Evolutionary conservation across 2,888 invertebrate genomes (phyloP), one percentile per base, ranked within the genome.

Genomic region (Pocota personata): DNA sequence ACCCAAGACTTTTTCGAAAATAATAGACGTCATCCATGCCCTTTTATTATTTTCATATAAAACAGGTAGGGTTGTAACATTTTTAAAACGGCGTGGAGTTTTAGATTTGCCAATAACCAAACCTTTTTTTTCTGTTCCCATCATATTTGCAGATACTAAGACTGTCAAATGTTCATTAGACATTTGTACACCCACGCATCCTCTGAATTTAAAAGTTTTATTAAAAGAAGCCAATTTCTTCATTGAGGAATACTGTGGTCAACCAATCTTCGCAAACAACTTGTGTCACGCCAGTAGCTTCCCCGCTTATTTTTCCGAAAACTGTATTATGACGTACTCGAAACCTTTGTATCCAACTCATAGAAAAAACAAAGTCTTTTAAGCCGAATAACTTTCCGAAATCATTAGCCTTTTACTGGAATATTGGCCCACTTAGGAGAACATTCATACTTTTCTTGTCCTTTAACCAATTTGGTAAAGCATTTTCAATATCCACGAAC

Each of bases 11-110:
- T 55, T 55, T 55, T 30, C 5, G 16, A n/a, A 32, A 30, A 55
- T 32, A 55, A 30, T 32, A 16, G 30, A 14, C 55, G 14, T 30
- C 30, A 32, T 32, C 32, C 55, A 32, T 55, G 55, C 32, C 55
- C 27, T 55, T 55, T 14, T 55, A 32, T 55, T 32, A 55, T 32
- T 55, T 55, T 55, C 32, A 55, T 32, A 30, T 55, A 55, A 30
- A 55, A 50, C 40, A 12, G 40, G 58, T 40, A 58, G 58, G 58
- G 21, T 58, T 37, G 58, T 58, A 58, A 58, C 37, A 24, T 58
- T 58, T 21, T 58, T 37, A 12, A 58, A 58, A 58, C 58, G 37
- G 14, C 62, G 43, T 46, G 64, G 64, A 19, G 46, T 46, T 48
- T 30, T 48, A 16, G 12, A 24, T 60, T 27, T 40, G 14, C 40